Evolutionary conservation across 2,888 invertebrate species (phyloP).

Genomic region (Rhagium mordax): DNA sequence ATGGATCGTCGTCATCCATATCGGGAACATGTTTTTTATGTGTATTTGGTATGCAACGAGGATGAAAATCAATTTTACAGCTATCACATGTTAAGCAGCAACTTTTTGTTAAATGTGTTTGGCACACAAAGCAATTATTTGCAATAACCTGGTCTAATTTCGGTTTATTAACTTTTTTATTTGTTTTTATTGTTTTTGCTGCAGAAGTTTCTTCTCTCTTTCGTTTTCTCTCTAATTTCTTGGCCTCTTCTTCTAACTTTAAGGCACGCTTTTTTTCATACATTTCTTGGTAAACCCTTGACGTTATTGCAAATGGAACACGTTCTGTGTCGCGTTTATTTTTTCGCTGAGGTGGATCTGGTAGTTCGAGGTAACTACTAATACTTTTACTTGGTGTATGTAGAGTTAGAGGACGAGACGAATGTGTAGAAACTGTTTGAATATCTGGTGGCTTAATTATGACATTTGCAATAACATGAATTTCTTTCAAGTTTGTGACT

Average conservation of each 20-base stretch:
- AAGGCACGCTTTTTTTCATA: constrained; percentile 23
- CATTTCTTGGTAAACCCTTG: constrained; percentile 26
- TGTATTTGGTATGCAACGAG: constrained; percentile 17
- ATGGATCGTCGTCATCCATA: too few species aligned
- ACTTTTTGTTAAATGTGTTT: constrained; percentile 13
- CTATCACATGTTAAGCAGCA: constrained; percentile 11
- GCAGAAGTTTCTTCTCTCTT: constrained; percentile 6
- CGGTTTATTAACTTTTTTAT: too few species aligned
- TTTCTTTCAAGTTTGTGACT: background rate
- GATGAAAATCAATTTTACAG: constrained; percentile 22
- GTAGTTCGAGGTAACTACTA: constrained; percentile 18
- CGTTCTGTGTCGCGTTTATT: constrained; percentile 29
- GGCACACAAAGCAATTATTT: background rate
- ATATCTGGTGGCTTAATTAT: constrained; percentile 26
- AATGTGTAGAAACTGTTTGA: constrained; percentile 14
- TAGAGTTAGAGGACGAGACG: background rate
- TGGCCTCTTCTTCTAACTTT: constrained; percentile 26
- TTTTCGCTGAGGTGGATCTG: constrained; percentile 32
- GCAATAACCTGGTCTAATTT: background rate
- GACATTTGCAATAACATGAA: constrained; percentile 28
- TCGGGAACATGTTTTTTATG: constrained; percentile 20
- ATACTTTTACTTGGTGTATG: constrained; percentile 25
- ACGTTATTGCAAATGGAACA: background rate
- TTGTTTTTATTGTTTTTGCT: constrained; percentile 1
- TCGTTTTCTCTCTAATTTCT: constrained; percentile 30